phyloP scores from a whole-genome alignment of 2,797 vertebrate genomes.

The Etheostoma perlongum region DNA sequence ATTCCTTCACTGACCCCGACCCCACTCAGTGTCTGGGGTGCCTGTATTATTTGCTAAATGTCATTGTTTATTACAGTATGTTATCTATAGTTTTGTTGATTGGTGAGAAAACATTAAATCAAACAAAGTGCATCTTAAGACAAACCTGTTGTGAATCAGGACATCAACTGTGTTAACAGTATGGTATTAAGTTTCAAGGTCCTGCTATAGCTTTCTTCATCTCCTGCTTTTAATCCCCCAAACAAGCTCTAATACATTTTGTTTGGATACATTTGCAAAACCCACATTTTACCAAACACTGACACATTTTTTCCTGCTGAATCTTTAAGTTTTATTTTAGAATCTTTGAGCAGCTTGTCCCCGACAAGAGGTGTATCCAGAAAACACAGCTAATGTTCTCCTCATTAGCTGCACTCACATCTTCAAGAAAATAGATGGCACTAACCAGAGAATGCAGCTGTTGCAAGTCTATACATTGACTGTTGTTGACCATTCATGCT shows the following conservation, averaged over 20 bases:
- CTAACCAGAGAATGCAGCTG: neutral
- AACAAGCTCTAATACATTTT: neutral
- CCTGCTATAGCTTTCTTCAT: constrained; percentile 2
- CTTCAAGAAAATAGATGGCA: neutral
- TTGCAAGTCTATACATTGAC: neutral
- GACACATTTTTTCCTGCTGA: constrained; percentile 18
- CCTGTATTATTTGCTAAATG: neutral
- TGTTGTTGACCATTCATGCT: neutral
- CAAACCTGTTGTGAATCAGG: constrained; percentile 8
- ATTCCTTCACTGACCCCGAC: neutral
- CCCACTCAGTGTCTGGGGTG: neutral
- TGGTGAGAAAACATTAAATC: neutral
- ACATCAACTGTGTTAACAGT: constrained; percentile 11
- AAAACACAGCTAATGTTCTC: neutral
- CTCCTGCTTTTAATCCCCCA: neutral
- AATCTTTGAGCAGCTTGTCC: neutral
- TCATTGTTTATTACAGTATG: neutral
- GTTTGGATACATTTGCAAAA: neutral
- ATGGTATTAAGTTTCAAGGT: constrained; percentile 1
- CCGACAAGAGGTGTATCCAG: neutral
- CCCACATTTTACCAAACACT: neutral
- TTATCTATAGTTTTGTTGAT: neutral
- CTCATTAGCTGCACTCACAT: neutral
- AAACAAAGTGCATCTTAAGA: neutral
- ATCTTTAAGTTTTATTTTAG: neutral